Base-by-base conservation (phyloP, 2,888 invertebrate species). In the Hyposoter dolosus region DNA sequence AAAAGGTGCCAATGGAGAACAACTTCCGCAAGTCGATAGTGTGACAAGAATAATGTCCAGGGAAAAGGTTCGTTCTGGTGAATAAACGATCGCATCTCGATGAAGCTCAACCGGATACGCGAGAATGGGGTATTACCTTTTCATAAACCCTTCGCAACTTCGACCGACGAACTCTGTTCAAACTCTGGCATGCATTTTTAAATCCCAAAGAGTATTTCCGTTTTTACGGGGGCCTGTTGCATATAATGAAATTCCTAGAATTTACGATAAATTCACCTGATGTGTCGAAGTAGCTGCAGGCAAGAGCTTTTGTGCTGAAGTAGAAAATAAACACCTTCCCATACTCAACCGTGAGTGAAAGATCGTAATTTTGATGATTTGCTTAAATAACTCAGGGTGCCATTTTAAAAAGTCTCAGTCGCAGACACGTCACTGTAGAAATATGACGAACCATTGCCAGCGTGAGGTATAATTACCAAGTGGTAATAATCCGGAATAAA, bases 1-100 rank as follows among this genome's bases (percentile, higher is more conserved):
- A 80, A 82, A 85, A 83, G 74, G 81, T 84, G 75, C 71, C 72
- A 72, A 56, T 65, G 35, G 56, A 47, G 47, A 50, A 71, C 47
- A 83, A 86, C 83, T 85, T 85, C 81, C 78, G 83, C 84, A 82
- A 77, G 74, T 66, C 69, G 69, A 83, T 75, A 81, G 71, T 88
- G 85, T 85, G 88, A 87, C 82, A 65, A 71, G 88, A 88, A 88
- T 88, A 88, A 85, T 87, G 72, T 72, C 43, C 65, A 63, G 23
- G 12, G 72, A 7, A 69, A 68, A 47, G 45, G 23, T 74, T 68
- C 56, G 47, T 65, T 40, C 53, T 60, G 60, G 74, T 68, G 76
- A 69, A 80, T 76, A 76, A 66, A 63, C 78, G 65, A 74, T 45
- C 43, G 74, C 45, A 71, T 19, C 15, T 17, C 72, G 71, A 76